These are phyloP conservation scores for Trichopoda pennipes DNA, from an alignment of 2,888 invertebrate species.

Conservation along the genomic window DNA sequence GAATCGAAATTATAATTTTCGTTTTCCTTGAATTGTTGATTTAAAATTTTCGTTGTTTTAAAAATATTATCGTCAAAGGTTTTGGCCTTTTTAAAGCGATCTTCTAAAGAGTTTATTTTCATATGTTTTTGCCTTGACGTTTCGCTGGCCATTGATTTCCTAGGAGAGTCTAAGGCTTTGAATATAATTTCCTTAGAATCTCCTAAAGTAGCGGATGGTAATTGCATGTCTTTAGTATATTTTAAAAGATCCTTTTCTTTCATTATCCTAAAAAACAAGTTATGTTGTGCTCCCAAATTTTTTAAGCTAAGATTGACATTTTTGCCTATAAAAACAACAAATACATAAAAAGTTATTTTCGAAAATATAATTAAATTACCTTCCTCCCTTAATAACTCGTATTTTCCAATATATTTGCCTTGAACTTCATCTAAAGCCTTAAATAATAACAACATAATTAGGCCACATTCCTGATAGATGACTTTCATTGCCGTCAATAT, in stretches of 20 bases:
- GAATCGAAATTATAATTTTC: neutral
- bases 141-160: too few species aligned
- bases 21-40: neutral
- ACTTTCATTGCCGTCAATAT: constrained; percentile 16
- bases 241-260: too few species aligned
- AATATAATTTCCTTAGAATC: too few species aligned
- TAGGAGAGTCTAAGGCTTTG: too few species aligned
- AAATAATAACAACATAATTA: neutral
- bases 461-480: neutral
- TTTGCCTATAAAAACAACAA: neutral
- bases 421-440: neutral
- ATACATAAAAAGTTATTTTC: neutral
- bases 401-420: neutral
- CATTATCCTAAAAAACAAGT: too few species aligned
- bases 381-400: neutral
- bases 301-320: too few species aligned
- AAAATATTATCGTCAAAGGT: neutral
- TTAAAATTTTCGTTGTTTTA: neutral
- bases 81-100: neutral
- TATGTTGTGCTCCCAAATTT: too few species aligned
- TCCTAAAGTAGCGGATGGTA: too few species aligned
- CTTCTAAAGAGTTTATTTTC: neutral
- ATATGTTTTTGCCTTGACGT: too few species aligned
- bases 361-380: neutral
- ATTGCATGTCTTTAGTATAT: too few species aligned